phyloP scores from a whole-genome alignment of 2,888 invertebrate species.

The Emmelina monodactyla region DNA sequence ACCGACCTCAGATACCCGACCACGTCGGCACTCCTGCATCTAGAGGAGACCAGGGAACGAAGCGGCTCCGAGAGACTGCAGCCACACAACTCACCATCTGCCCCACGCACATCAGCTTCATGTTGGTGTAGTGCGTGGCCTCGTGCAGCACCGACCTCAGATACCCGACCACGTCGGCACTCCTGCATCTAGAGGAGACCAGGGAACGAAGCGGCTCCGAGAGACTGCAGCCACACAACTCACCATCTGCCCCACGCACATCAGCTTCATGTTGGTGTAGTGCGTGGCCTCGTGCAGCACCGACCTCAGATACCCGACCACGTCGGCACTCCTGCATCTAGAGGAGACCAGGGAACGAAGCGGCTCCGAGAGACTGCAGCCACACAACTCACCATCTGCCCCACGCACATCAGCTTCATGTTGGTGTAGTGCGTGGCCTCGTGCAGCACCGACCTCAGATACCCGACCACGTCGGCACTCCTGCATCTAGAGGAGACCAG shows the following conservation, averaged over 20 bases:
- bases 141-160: conserved; percentile 85
- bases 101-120: conserved; percentile 97
- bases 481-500: conserved; percentile 94
- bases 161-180: conserved; percentile 93
- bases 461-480: conserved; percentile 93
- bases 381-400: conserved; percentile 80
- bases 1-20: conserved; percentile 90
- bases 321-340: conserved; percentile 94
- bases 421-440: conserved; percentile 93
- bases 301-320: conserved; percentile 89
- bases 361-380: conserved; percentile 85
- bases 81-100: conserved; percentile 80
- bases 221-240: conserved; percentile 83
- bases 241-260: conserved; percentile 91
- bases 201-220: conserved; percentile 84
- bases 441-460: conserved; percentile 84
- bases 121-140: conserved; percentile 90
- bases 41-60: conserved; percentile 86
- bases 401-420: conserved; percentile 97
- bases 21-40: conserved; percentile 94
- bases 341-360: conserved; percentile 88
- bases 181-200: conserved; percentile 92
- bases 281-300: conserved; percentile 86
- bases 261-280: conserved; percentile 94
- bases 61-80: conserved; percentile 86